Percentiles rank a stretch among this genome's conserved stretches.
Conservation (phyloP, 2,113 vertebrate species). For the Mastomys natalensis region DNA sequence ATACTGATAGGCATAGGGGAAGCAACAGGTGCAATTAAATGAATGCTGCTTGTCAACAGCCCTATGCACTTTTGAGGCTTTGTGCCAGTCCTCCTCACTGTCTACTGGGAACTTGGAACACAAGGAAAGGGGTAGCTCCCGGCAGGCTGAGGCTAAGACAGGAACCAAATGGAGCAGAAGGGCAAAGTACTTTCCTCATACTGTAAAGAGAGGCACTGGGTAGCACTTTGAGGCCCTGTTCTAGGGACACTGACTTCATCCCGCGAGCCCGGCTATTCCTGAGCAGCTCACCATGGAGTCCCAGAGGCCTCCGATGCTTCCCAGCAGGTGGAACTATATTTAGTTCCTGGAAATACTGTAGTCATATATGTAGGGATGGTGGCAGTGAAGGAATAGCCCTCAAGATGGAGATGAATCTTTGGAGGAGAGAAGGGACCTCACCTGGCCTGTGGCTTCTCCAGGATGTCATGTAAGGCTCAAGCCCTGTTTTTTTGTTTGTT, state of each 20-base stretch:
- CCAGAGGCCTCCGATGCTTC: background rate
- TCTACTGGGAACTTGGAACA: background rate
- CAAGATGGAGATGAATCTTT: background rate
- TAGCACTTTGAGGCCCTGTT: background rate
- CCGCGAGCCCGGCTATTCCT: background rate
- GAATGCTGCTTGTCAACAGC: background rate
- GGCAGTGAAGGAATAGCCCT: background rate
- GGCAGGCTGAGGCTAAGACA: background rate
- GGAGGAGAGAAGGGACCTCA: background rate
- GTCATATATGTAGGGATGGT: background rate
- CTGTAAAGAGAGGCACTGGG: background rate
- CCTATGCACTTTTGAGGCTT: constrained; percentile 60
- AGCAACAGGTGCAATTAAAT: rapidly evolving
- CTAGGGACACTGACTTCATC: background rate
- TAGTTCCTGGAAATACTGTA: background rate
- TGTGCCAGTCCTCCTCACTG: background rate
- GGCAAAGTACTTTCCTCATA: too few relatives aligned
- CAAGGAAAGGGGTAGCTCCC: background rate
- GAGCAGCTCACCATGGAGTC: background rate
- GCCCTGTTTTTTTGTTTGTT: background rate
- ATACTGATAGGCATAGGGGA: background rate
- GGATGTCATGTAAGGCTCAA: rapidly evolving
- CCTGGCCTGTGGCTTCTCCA: background rate
- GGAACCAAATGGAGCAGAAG: background rate
- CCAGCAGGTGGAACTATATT: background rate